These are phyloP conservation scores for Netelia inedita DNA, from an alignment of 2,888 invertebrate species.

Conservation along the genomic window DNA sequence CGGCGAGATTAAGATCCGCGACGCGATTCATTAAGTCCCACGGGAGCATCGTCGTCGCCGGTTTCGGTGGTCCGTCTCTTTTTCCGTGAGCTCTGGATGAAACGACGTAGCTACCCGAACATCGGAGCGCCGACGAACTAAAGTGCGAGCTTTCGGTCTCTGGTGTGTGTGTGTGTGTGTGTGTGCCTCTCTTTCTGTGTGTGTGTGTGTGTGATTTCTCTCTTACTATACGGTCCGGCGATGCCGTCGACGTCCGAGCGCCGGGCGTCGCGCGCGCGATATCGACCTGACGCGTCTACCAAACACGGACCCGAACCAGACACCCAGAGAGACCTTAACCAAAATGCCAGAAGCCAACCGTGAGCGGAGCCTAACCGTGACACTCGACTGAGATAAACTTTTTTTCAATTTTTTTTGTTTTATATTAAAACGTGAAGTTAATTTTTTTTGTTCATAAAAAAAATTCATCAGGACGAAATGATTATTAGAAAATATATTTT, in stretches of 20 bases:
- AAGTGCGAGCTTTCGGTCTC: not conserved
- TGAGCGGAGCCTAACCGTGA: slow-evolving; percentile 42
- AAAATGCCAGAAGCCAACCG: slow-evolving; percentile 72
- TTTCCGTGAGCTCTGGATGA: not conserved
- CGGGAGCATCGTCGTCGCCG: slow-evolving; percentile 47
- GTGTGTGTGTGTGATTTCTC: slow-evolving; percentile 11
- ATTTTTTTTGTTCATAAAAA: too few species aligned
- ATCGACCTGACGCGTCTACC: slow-evolving; percentile 78
- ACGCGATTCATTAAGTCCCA: slow-evolving; percentile 65
- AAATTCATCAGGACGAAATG: not conserved
- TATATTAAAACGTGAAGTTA: too few species aligned
- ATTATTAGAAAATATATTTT: not conserved
- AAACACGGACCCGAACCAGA: slow-evolving; percentile 78
- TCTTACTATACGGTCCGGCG: slow-evolving; percentile 54
- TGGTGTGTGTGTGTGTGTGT: slow-evolving; percentile 2
- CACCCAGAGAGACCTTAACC: slow-evolving; percentile 73
- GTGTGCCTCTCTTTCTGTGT: not conserved
- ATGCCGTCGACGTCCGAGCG: slow-evolving; percentile 61
- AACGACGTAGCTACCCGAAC: slow-evolving; percentile 17
- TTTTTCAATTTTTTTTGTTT: not conserved
- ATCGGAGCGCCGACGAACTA: slow-evolving; percentile 10
- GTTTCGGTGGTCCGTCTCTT: not conserved
- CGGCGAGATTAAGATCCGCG: slow-evolving; percentile 64
- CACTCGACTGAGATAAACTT: slow-evolving; percentile 4
- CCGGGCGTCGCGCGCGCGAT: slow-evolving; percentile 76